phyloP scores from a whole-genome alignment of 2,113 vertebrate species.

The Chaetodon trifascialis region DNA sequence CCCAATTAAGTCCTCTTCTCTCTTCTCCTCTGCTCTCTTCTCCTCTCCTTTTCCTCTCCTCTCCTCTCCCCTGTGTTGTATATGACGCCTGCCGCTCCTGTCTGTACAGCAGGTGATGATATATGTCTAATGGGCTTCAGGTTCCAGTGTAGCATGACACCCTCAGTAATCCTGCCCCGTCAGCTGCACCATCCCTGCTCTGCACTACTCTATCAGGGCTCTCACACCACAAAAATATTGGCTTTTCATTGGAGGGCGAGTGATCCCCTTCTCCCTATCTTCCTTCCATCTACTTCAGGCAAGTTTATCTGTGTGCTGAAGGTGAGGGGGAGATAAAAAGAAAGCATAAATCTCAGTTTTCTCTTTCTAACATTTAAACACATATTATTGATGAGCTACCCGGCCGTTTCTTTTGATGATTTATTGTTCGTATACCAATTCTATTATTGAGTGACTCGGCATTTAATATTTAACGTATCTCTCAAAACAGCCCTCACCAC shows the following conservation, averaged over 20 bases:
- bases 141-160: conserved; percentile 73
- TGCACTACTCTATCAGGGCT: conserved; percentile 68
- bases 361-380: conserved; percentile 17
- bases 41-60: neutral
- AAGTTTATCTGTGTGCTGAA: conserved; percentile 30
- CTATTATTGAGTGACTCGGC: conserved; percentile 5
- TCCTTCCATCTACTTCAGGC: conserved; percentile 44
- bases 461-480: conserved; percentile 15
- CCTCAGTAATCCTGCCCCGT: conserved; percentile 66
- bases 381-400: conserved; percentile 1
- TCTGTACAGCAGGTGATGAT: conserved; percentile 72
- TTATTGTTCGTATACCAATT: neutral
- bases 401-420: conserved; percentile 9
- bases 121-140: conserved; percentile 75
- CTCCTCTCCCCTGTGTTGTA: conserved; percentile 13
- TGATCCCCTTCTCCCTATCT: conserved; percentile 52
- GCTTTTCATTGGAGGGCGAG: conserved; percentile 71
- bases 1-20: conserved; percentile 1
- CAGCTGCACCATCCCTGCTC: conserved; percentile 56
- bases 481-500: neutral
- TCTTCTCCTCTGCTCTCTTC: neutral
- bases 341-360: conserved; percentile 11
- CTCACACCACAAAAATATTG: conserved; percentile 70
- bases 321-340: conserved; percentile 8
- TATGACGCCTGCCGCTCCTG: conserved; percentile 24